These are phyloP conservation scores for Lycia hirtaria DNA, from an alignment of 2,888 invertebrate genomes.

Conservation along the genomic window DNA sequence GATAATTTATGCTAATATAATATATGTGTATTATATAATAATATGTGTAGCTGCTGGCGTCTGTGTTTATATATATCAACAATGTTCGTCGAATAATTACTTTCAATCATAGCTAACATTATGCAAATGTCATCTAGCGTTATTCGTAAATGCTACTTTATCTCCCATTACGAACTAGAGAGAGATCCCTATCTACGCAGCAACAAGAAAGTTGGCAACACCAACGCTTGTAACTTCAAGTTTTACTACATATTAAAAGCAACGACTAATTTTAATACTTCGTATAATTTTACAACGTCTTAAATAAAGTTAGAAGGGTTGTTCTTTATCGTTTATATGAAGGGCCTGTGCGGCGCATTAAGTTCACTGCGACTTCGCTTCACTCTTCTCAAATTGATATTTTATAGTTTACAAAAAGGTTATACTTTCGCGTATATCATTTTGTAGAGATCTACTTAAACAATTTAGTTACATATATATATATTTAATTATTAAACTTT, in stretches of 20 bases:
- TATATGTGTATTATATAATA: neutral
- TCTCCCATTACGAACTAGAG: conserved; percentile 26
- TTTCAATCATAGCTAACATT: neutral
- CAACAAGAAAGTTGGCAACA: conserved; percentile 34
- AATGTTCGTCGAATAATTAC: no score
- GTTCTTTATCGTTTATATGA: conserved; percentile 42
- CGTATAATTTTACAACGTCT: conserved; percentile 50
- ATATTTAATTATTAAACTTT: no score
- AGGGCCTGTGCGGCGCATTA: conserved; percentile 31
- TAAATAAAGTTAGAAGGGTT: conserved; percentile 52
- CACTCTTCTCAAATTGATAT: conserved; percentile 32
- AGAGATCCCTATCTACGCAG: conserved; percentile 23
- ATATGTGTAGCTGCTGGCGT: neutral
- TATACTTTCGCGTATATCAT: no score
- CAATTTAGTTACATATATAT: no score
- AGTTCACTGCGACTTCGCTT: conserved; percentile 30
- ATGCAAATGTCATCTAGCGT: neutral
- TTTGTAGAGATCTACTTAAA: no score
- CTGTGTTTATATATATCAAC: no score
- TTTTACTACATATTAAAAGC: conserved; percentile 57
- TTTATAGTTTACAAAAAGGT: conserved; percentile 13
- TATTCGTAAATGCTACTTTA: conserved; percentile 1
- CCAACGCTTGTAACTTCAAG: conserved; percentile 35
- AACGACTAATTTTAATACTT: conserved; percentile 54
- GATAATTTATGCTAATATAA: no score